These are phyloP conservation scores for Hedychridium roseum DNA, from an alignment of 2,888 invertebrate genomes.

Conservation along the genomic window DNA sequence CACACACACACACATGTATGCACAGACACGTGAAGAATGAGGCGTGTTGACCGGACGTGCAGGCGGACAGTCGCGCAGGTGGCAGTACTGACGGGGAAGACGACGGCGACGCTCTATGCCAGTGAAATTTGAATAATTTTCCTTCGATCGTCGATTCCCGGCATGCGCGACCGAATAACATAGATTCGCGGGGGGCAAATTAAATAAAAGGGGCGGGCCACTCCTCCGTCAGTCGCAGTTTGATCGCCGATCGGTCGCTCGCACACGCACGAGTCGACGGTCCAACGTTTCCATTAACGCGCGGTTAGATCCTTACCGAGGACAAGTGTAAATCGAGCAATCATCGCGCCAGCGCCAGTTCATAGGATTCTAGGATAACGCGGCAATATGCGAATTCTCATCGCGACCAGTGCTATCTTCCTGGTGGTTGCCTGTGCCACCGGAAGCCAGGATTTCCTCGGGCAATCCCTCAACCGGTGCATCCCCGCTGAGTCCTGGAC, in stretches of 20 bases:
- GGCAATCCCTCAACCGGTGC: constrained; percentile 72
- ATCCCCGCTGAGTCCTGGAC: constrained; percentile 73
- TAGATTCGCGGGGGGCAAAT: constrained; percentile 60
- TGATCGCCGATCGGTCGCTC: constrained; percentile 59
- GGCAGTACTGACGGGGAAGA: constrained; percentile 21
- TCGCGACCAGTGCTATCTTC: constrained; percentile 39
- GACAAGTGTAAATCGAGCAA: neutral
- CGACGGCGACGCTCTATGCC: constrained; percentile 37
- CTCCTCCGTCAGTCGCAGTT: constrained; percentile 63
- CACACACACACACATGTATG: neutral
- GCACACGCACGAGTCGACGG: constrained; percentile 39
- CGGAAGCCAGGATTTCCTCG: constrained; percentile 51
- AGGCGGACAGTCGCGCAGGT: too few species aligned
- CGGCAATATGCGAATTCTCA: constrained; percentile 41
- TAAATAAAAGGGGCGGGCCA: constrained; percentile 64
- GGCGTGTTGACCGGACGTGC: too few species aligned
- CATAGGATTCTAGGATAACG: too few species aligned
- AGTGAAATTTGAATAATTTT: constrained; percentile 64
- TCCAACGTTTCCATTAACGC: constrained; percentile 31
- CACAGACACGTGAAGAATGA: constrained; percentile 14
- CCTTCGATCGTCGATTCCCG: constrained; percentile 58
- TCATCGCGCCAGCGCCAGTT: too few species aligned
- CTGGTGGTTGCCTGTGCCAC: too few species aligned
- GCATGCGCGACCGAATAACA: constrained; percentile 64
- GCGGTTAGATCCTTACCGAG: neutral